These are phyloP conservation scores for Diadophis punctatus DNA, from an alignment of 2,113 vertebrate species.

Conservation along the genomic window DNA sequence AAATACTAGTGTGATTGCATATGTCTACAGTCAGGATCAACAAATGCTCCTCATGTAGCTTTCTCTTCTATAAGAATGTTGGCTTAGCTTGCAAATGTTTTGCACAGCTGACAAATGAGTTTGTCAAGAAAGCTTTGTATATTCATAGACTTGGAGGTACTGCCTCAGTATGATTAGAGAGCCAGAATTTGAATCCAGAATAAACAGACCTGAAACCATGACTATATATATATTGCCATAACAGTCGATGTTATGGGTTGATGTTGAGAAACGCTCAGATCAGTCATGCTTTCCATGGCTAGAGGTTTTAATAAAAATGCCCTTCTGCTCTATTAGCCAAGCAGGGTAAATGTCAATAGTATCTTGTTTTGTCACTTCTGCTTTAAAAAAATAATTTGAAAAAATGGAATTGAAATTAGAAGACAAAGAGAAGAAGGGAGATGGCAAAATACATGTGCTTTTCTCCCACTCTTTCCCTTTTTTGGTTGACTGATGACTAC, in stretches of 20 bases:
- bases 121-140: slow-evolving; percentile 22
- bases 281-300: not conserved
- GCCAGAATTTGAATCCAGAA: slow-evolving; percentile 43
- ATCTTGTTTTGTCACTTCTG: slow-evolving; percentile 23
- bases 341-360: not conserved
- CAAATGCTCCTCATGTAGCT: not conserved
- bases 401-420: not conserved
- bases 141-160: not conserved
- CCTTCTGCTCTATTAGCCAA: not conserved
- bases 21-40: not conserved
- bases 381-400: not conserved
- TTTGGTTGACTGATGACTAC: not conserved
- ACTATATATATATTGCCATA: slow-evolving; percentile 56
- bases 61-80: not conserved
- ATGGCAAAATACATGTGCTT: not conserved
- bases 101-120: not conserved
- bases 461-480: not conserved
- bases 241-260: slow-evolving; percentile 37
- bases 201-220: slow-evolving; percentile 49
- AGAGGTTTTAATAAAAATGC: not conserved
- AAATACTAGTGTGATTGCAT: not conserved
- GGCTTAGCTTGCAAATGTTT: slow-evolving; percentile 36
- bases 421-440: not conserved
- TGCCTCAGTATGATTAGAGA: slow-evolving; percentile 28
- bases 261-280: slow-evolving; percentile 26